These are phyloP conservation scores for Hemicrepidius hirtus DNA, from an alignment of 2,888 invertebrate genomes.

Conservation along the genomic window DNA sequence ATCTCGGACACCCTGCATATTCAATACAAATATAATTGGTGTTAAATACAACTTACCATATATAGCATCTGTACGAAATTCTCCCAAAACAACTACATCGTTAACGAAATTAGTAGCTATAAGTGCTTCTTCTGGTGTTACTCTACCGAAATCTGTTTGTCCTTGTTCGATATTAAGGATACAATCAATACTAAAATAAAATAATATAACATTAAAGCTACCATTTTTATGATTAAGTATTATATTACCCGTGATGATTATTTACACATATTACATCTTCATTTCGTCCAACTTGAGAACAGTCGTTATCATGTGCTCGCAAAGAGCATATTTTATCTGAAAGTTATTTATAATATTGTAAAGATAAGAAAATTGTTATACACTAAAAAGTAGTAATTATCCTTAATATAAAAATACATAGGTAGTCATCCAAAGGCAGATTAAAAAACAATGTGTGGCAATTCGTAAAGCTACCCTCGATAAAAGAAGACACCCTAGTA, in stretches of 20 bases:
- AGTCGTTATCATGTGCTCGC: neutral
- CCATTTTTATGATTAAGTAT: neutral
- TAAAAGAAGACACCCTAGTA: too few relatives aligned
- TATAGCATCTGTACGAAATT: slow-evolving; percentile 65
- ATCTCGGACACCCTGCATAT: too few relatives aligned
- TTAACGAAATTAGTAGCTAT: slow-evolving; percentile 72
- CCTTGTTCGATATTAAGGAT: slow-evolving; percentile 74
- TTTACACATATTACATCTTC: slow-evolving; percentile 1
- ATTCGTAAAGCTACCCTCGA: too few relatives aligned
- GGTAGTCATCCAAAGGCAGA: too few relatives aligned
- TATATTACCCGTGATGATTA: slow-evolving; percentile 26
- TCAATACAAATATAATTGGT: too few relatives aligned
- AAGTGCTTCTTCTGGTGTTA: slow-evolving; percentile 78
- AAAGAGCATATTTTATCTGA: slow-evolving; percentile 32
- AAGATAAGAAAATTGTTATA: too few relatives aligned
- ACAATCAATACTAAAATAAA: slow-evolving; percentile 75
- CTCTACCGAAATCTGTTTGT: slow-evolving; percentile 76
- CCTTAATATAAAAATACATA: too few relatives aligned
- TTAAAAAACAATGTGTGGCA: too few relatives aligned
- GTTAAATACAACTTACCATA: slow-evolving; percentile 44
- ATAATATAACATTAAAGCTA: neutral
- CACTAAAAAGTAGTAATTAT: too few relatives aligned
- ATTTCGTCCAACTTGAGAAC: slow-evolving; percentile 6
- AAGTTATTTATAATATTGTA: neutral
- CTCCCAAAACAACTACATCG: slow-evolving; percentile 72